Evolutionary conservation across 2,797 vertebrate species (phyloP), one percentile per base, ranked within the genome.

Genomic region (Myotis vivesi): DNA sequence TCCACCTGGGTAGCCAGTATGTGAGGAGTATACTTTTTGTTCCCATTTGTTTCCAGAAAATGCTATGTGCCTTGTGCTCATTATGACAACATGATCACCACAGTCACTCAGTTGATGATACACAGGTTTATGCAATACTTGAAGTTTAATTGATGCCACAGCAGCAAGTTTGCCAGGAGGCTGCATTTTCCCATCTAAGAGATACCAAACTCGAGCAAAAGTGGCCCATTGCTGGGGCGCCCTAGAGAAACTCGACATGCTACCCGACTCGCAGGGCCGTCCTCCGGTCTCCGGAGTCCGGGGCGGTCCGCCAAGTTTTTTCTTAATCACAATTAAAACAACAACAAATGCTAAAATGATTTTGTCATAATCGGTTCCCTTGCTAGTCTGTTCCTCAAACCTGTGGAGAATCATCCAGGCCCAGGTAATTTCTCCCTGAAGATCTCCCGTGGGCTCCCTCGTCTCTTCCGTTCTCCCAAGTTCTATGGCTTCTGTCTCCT

Each of bases 21-120:
- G 99, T 84, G 99, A 99, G 1, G 99, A 99, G 96, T 99, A 99
- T 10, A 99, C 99, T 97, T 99, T 99, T 97, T 99, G 99, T 92
- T 99, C 99, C 99, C 99, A 99, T 97, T 99, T 99, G 98, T 99
- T 99, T 88, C 99, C 99, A 83, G 99, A 99, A 98, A 99, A 99
- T 15, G 99, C 99, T 72, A 99, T 99, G 83, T 99, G 99, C 97
- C 97, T 99, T 94, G 98, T 99, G 97, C 99, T 99, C 96, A 99
- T 99, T 96, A 99, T 98, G 59, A 99, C 99, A 62, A 99, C 99
- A 72, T 99, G 99, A 98, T 99, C 99, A n/a, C 99, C 99, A 77
- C 99, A 98, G 97, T 99, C 99, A 99, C 98, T n/a, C n/a, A n/a
- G n/a, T n/a, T n/a, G n/a, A n/a, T n/a, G n/a, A n/a, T n/a, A n/a